A percentile compares a stretch with the other conserved stretches of the same genome.
Evolutionary conservation across 2,113 vertebrate species (phyloP).

Genomic region (Bucco capensis): DNA sequence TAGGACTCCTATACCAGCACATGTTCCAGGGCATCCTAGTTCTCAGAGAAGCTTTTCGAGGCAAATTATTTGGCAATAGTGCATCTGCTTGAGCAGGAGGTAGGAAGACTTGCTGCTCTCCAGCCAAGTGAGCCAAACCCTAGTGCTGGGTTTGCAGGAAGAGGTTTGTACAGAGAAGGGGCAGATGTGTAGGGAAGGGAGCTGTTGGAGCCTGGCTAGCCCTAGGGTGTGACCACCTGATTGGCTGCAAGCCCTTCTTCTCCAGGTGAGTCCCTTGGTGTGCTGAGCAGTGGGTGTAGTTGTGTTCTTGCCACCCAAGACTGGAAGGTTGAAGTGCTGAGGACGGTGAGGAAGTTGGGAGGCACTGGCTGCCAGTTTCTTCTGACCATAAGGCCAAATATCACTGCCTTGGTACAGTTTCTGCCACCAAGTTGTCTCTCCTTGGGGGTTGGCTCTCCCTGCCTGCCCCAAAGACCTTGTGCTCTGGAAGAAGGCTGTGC

Average conservation of each 20-base stretch:
- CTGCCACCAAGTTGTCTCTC: neutral
- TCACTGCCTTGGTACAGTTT: neutral
- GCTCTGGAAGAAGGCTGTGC: accelerated
- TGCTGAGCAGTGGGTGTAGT: neutral
- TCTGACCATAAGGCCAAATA: accelerated
- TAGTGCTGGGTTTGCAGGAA: neutral
- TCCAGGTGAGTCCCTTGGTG: slow-evolving; percentile 37
- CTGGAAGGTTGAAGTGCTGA: neutral
- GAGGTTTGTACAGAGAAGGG: neutral
- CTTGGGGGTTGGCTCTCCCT: neutral
- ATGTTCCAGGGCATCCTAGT: neutral
- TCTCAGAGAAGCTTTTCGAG: slow-evolving; percentile 26
- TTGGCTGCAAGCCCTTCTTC: neutral
- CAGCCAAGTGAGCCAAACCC: neutral
- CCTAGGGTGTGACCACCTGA: neutral
- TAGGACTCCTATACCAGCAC: slow-evolving; percentile 14
- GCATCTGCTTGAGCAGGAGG: neutral
- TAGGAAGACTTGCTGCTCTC: neutral
- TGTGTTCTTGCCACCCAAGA: neutral
- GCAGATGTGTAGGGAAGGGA: neutral
- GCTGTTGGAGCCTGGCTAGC: neutral
- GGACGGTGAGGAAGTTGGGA: neutral
- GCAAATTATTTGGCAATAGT: neutral
- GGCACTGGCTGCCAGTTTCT: neutral
- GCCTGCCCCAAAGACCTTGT: accelerated